Evolutionary conservation across 2,888 invertebrate species (phyloP).

Genomic region (Drosophila demipolita): DNA sequence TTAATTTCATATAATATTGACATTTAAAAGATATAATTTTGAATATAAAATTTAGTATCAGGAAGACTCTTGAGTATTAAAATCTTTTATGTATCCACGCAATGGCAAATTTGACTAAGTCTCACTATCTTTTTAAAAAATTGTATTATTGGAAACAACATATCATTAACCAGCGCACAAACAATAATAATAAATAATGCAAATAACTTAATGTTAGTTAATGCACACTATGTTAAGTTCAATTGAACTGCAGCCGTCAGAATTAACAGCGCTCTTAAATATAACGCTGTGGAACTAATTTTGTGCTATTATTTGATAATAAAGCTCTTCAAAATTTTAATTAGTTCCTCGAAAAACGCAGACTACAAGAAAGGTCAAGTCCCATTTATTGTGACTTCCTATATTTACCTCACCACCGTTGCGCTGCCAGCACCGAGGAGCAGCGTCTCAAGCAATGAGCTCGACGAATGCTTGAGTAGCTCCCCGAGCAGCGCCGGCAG

Average conservation of each 20-base stretch:
- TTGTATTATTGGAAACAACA: no score
- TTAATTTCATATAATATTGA: no score
- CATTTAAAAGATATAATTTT: no score
- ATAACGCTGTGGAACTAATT: background rate
- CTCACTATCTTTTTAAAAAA: no score
- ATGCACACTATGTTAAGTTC: background rate
- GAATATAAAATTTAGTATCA: no score
- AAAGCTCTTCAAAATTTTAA: background rate
- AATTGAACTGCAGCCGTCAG: background rate
- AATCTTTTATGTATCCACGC: no score
- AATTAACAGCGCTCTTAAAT: background rate
- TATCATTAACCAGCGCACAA: no score
- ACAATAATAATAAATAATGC: no score
- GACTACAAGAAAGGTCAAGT: background rate
- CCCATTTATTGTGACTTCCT: background rate
- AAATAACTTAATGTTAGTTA: no score
- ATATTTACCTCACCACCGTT: slow-evolving; percentile 52
- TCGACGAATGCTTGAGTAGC: slow-evolving; percentile 67
- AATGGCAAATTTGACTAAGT: no score
- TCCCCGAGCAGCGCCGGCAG: slow-evolving; percentile 71
- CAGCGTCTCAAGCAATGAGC: slow-evolving; percentile 61
- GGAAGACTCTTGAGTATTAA: no score
- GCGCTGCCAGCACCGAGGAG: slow-evolving; percentile 70
- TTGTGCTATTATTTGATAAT: background rate
- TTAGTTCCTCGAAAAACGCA: background rate